Evolutionary conservation across 2,888 invertebrate species (phyloP), one percentile per base, ranked within the genome.

Genomic region (Rhodophaea formosa): DNA sequence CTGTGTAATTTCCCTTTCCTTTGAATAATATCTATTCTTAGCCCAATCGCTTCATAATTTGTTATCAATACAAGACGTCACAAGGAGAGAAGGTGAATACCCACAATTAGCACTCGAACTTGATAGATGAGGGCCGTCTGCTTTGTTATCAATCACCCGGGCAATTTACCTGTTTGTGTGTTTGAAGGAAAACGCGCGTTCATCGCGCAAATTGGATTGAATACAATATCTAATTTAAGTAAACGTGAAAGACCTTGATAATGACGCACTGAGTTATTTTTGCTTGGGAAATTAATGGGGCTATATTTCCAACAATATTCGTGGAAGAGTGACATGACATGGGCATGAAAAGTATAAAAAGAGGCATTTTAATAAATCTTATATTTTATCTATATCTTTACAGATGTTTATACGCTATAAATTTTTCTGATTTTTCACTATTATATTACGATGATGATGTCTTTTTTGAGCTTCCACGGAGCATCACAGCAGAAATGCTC

Each of bases 201-300:
- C 51, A 49, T 49, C 39, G 39, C 39, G 39, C 49, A 32, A 49
- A 49, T 49, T 30, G 32, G 29, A 32, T 46, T 39, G 39, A 16
- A 16, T 30, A 51, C 35, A 51, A 51, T 39, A 17, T n/a, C 51
- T 17, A 51, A 51, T 51, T 35, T 8, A 51, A 35, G 51, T 51
- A 35, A 51, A 51, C 17, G 51, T 35, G 35, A 10, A 12, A 35
- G 35, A 51, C 51, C 51, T 51, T 51, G 51, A 12, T n/a, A 14
- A 7, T 51, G 39, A 51, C 39, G 10, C 16, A 35, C 16, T 7
- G 35, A 16, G 30, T 35, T 39, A 49, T 35, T 51, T 51, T 16
- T 16, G 35, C n/a, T 35, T 8, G 6, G 51, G 12, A 12, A 39
- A 39, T 39, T 39, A n/a, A 39, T 39, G 12, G 39, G 39, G 10